Evolutionary conservation across 2,888 invertebrate genomes (phyloP).

Genomic region (Cheilosia pagana): DNA sequence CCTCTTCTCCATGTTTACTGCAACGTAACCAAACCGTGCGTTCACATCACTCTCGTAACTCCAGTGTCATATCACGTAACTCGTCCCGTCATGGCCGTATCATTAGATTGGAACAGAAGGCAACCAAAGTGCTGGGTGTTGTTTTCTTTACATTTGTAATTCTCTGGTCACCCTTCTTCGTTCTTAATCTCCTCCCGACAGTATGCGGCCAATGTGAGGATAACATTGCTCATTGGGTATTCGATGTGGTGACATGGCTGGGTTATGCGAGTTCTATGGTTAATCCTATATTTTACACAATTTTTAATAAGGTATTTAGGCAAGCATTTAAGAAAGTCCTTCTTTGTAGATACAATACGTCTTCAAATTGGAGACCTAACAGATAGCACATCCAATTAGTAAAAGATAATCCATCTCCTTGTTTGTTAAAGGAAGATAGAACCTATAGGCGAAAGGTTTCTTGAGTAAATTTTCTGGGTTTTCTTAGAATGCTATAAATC

Average conservation of each 20-base stretch:
- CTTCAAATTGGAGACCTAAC: conserved; percentile 85
- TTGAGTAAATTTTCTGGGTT: conserved; percentile 22
- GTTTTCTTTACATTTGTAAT: conserved; percentile 97
- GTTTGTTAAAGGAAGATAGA: conserved; percentile 5
- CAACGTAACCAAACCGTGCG: conserved; percentile 86
- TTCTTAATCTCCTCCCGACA: conserved; percentile 93
- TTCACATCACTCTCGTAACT: conserved; percentile 90
- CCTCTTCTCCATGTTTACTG: conserved; percentile 85
- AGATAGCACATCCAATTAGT: conserved; percentile 83
- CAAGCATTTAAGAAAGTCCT: conserved; percentile 95
- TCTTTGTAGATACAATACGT: conserved; percentile 89
- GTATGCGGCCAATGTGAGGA: conserved; percentile 92
- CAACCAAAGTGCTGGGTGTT: conserved; percentile 96
- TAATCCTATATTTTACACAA: conserved; percentile 97
- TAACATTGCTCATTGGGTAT: conserved; percentile 90
- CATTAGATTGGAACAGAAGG: conserved; percentile 96
- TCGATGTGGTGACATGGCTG: conserved; percentile 95
- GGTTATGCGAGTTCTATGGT: conserved; percentile 98
- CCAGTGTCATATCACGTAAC: conserved; percentile 91
- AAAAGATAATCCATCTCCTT: conserved; percentile 64
- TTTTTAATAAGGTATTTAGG: conserved; percentile 96
- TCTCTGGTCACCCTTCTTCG: conserved; percentile 98
- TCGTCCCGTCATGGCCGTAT: conserved; percentile 93
- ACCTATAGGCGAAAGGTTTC: conserved; percentile 33
- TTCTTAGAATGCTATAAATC: background rate